These are phyloP conservation scores for Eudyptes chrysolophus DNA, from an alignment of 2,113 vertebrate genomes.

Conservation along the genomic window DNA sequence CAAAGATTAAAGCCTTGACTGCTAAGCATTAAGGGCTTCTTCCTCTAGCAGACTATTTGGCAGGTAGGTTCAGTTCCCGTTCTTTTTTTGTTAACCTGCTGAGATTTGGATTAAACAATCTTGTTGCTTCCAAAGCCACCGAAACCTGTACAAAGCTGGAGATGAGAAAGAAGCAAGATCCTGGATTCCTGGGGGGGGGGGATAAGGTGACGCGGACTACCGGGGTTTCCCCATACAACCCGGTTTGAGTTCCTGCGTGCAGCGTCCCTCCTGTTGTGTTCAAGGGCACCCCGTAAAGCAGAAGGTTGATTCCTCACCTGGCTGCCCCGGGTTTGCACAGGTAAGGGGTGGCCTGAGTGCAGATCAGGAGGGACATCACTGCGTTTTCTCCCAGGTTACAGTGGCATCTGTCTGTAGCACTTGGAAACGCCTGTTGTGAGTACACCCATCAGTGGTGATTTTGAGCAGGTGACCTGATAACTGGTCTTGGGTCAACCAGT, in stretches of 20 bases:
- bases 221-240: too few relatives aligned
- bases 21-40: background rate
- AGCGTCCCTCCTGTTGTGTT: accelerated
- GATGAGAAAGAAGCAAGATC: background rate
- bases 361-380: accelerated
- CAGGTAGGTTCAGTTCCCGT: background rate
- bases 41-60: background rate
- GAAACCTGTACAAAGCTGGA: background rate
- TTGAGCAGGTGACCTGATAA: background rate
- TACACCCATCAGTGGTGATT: accelerated
- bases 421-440: background rate
- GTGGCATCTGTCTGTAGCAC: accelerated
- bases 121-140: background rate
- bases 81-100: background rate
- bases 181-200: background rate
- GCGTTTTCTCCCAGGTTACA: accelerated
- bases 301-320: background rate
- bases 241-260: accelerated
- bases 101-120: background rate
- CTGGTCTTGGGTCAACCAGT: background rate
- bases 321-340: background rate
- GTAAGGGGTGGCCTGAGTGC: background rate
- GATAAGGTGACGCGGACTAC: background rate
- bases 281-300: background rate
- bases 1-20: background rate